Percentiles rank a stretch among this genome's conserved stretches.
phyloP scores from a whole-genome alignment of 1,140 invertebrate genomes.

The Brachionus asplanchnoidis region DNA sequence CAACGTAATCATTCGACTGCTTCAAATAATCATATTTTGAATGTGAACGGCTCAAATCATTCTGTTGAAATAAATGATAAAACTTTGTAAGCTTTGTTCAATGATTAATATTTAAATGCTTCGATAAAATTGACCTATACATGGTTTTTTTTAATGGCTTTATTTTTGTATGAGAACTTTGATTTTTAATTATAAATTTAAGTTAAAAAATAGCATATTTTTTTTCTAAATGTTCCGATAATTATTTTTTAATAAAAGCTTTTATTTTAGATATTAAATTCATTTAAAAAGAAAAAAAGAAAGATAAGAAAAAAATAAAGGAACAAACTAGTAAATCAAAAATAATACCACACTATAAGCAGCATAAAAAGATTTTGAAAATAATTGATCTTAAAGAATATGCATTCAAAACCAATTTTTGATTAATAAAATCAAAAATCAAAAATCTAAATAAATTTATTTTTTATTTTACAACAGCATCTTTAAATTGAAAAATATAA shows the following conservation, averaged over 20 bases:
- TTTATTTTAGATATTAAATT: neutral
- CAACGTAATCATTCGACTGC: neutral
- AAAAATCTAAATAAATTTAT: too few relatives aligned
- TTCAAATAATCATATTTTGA: neutral
- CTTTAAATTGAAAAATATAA: too few relatives aligned
- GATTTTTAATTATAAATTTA: neutral
- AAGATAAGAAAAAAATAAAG: too few relatives aligned
- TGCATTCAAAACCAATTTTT: too few relatives aligned
- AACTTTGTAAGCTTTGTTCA: neutral
- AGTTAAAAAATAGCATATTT: neutral
- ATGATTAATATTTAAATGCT: neutral
- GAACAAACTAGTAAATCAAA: too few relatives aligned
- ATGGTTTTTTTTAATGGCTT: neutral
- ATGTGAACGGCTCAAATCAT: neutral
- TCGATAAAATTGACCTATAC: neutral
- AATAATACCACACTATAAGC: too few relatives aligned
- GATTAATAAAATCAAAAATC: too few relatives aligned
- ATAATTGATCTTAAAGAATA: too few relatives aligned
- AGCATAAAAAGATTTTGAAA: too few relatives aligned
- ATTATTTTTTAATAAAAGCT: neutral
- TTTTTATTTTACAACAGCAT: too few relatives aligned
- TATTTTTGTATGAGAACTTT: neutral
- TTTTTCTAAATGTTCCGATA: neutral
- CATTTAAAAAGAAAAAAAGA: too few relatives aligned
- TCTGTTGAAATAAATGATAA: neutral